Conservation (phyloP, 2,888 invertebrate genomes). For the Torymus aiolomorphi region DNA sequence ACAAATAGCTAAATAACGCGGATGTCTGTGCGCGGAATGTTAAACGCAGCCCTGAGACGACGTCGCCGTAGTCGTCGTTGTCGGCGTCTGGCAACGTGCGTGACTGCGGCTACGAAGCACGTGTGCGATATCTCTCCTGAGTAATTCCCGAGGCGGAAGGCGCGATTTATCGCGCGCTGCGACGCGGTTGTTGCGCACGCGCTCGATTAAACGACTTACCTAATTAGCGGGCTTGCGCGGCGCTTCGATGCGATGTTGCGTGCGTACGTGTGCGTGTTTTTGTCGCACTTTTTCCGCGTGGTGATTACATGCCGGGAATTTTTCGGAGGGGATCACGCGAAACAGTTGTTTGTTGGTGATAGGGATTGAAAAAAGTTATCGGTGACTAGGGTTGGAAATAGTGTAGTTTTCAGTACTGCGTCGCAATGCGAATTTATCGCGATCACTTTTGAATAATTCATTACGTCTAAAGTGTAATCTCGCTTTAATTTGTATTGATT, state of each 20-base stretch:
- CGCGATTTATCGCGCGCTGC: slow-evolving; percentile 24
- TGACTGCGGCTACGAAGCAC: background rate
- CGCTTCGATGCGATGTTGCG: background rate
- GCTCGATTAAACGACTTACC: slow-evolving; percentile 21
- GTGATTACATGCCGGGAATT: no score
- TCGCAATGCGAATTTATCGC: no score
- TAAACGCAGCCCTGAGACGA: slow-evolving; percentile 40
- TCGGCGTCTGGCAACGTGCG: background rate
- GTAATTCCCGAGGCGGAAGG: slow-evolving; percentile 24
- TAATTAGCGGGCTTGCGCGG: slow-evolving; percentile 17
- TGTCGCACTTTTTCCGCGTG: no score
- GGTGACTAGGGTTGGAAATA: no score
- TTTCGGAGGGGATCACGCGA: no score
- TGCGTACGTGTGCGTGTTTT: no score
- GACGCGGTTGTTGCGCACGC: background rate
- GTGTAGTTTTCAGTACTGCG: no score
- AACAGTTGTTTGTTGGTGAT: no score
- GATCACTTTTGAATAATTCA: no score
- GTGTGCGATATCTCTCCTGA: slow-evolving; percentile 9
- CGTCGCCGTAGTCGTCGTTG: slow-evolving; percentile 13
- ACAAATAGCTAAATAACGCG: slow-evolving; percentile 42
- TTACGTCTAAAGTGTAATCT: no score
- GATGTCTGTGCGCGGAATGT: slow-evolving; percentile 52
- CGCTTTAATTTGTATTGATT: no score
- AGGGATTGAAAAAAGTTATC: no score